phyloP scores from a whole-genome alignment of 1,140 invertebrate genomes.

The Bemisia tabaci region DNA sequence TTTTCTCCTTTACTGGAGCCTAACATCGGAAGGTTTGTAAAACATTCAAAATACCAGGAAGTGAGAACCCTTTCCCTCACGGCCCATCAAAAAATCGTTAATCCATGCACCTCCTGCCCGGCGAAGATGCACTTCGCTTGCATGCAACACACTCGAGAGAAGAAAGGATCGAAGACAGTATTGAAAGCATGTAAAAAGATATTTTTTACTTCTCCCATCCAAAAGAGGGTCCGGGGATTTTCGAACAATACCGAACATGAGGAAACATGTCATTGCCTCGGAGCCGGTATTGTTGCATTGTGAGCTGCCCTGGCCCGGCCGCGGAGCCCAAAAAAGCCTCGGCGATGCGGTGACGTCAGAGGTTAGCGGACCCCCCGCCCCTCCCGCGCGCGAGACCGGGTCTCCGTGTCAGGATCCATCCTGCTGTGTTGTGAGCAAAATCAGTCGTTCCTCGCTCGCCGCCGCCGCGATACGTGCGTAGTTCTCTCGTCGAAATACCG shows the following conservation, averaged over 20 bases:
- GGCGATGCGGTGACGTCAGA: background rate
- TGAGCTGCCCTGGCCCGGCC: background rate
- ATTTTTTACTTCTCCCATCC: background rate
- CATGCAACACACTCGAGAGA: too few species aligned
- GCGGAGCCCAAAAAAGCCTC: background rate
- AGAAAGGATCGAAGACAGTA: background rate
- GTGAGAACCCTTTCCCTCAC: too few species aligned
- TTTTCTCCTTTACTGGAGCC: too few species aligned
- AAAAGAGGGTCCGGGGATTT: background rate
- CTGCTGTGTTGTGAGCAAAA: background rate
- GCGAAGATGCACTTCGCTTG: too few species aligned
- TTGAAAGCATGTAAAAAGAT: background rate
- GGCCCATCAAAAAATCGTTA: too few species aligned
- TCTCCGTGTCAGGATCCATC: background rate
- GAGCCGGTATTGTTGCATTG: background rate
- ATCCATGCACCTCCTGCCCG: too few species aligned
- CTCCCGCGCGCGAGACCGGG: background rate
- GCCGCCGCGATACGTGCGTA: too few species aligned
- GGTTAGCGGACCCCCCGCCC: background rate
- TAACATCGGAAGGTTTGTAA: too few species aligned
- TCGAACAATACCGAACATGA: background rate
- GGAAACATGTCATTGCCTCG: background rate
- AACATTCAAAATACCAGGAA: too few species aligned
- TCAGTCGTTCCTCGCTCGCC: background rate
- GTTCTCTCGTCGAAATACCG: too few species aligned